Evolutionary conservation across 2,888 invertebrate species (phyloP), one percentile per base, ranked within the genome.

Genomic region (Stenurella melanura): DNA sequence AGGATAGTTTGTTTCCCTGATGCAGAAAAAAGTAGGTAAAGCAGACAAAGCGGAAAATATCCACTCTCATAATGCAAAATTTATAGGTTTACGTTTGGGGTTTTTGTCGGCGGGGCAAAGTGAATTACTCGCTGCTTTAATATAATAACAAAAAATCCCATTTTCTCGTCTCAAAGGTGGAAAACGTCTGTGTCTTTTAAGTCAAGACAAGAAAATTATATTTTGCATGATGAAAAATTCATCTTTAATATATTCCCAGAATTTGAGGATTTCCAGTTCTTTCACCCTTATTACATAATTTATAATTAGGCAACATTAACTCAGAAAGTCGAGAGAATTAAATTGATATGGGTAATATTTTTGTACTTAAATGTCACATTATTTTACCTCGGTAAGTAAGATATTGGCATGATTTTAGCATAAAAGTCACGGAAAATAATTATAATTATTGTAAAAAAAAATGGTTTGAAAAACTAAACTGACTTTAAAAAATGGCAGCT

Each of bases 21-120:
- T 58, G 12, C 54, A 34, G 63, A 38, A 70, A 70, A 57, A 70
- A 70, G 69, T 58, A 42, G 69, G 69, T 57, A 38, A 58, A 38
- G 38, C 58, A 58, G 58, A 70, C 69, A 70, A 57, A 61, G 70
- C 70, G 61, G 70, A 70, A 60, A 70, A 60, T 61, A 70, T 60
- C 70, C 60, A 60, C 70, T 70, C 42, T 70, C 70, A 70, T 70
- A 70, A 60, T 60, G 61, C 42, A 70, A 60, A 70, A 70, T 70
- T 70, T 61, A 70, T 70, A 70, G 60, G 38, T 70, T 70, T 54
- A 54, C 54, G 58, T 42, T 42, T 19, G 70, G 70, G 60, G 18
- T 61, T 70, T 70, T 70, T 70, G 70, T 70, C 69, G 38, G 30
- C 18, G 11, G 42, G 19, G 60, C 12, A 60, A 69, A 70, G 70